Conservation (phyloP, 2,113 vertebrate genomes). For the Leptocoma aspasia region DNA sequence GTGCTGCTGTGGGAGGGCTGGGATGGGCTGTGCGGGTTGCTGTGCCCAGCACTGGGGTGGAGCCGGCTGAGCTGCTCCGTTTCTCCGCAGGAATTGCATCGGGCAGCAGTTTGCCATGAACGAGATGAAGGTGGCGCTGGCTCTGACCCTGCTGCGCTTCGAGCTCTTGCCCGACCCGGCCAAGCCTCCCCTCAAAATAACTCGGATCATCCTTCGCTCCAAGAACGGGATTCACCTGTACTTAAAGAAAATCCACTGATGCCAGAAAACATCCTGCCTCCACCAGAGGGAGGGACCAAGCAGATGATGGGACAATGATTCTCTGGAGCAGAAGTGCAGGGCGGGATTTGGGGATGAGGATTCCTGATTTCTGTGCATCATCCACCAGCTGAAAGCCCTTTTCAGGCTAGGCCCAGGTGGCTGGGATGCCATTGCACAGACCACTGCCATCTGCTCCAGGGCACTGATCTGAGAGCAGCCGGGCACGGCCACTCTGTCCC, state of each 20-base stretch:
- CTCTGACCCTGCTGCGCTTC: conserved; percentile 77
- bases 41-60: not conserved
- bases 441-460: not conserved
- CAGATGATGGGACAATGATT: not conserved
- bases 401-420: not conserved
- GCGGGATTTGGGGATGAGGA: not conserved
- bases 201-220: conserved; percentile 75
- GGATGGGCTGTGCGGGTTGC: not conserved
- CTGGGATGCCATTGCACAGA: not conserved
- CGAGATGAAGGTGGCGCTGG: conserved; percentile 81
- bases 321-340: not conserved
- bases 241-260: conserved; percentile 64
- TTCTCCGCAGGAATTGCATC: conserved; percentile 82
- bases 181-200: conserved; percentile 59
- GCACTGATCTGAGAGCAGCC: not conserved
- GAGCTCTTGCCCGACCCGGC: conserved; percentile 70
- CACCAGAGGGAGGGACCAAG: not conserved
- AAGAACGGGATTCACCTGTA: conserved; percentile 81
- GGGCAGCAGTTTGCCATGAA: conserved; percentile 89
- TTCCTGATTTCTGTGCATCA: not conserved
- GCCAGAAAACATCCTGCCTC: not conserved
- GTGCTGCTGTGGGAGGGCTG: not conserved
- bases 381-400: not conserved
- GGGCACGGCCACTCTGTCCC: not conserved
- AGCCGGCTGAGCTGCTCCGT: not conserved